Percentiles rank a stretch among this genome's conserved stretches.
Evolutionary conservation across 2,113 vertebrate species (phyloP).

Genomic region (Mormyrus iriodes): DNA sequence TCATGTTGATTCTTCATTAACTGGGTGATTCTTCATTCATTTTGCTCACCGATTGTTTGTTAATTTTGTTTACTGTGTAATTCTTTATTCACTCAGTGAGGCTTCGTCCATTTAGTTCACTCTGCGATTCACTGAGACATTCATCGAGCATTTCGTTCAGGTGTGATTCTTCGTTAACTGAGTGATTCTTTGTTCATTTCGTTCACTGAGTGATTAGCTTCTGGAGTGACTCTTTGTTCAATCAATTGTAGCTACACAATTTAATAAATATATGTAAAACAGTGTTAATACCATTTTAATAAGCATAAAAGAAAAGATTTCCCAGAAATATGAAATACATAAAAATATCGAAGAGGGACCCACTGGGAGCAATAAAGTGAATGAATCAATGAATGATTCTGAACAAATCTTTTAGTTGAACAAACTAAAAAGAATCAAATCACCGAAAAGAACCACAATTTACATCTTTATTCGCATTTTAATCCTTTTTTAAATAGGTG

Average conservation of each 20-base stretch:
- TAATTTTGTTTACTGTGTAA: neutral
- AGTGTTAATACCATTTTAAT: neutral
- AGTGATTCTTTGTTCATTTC: neutral
- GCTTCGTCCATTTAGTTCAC: neutral
- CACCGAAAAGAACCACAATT: neutral
- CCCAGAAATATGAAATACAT: neutral
- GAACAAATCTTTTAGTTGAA: neutral
- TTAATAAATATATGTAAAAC: neutral
- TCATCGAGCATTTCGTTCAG: neutral
- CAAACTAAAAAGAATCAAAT: neutral
- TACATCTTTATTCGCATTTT: neutral
- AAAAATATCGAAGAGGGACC: neutral
- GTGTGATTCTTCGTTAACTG: neutral
- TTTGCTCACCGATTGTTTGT: neutral
- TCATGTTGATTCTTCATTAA: neutral
- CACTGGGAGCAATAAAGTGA: neutral
- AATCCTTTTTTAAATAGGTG: neutral
- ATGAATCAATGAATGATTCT: neutral
- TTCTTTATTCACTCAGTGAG: neutral
- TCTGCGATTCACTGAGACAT: neutral
- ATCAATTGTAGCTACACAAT: neutral
- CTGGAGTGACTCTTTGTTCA: neutral
- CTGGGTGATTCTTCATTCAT: neutral
- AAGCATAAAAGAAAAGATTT: neutral
- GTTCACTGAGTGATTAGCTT: neutral